Percentiles rank a stretch among this genome's conserved stretches.
These are phyloP conservation scores for Yponomeuta plumbellus DNA, from an alignment of 2,888 invertebrate genomes.

Conservation along the genomic window DNA sequence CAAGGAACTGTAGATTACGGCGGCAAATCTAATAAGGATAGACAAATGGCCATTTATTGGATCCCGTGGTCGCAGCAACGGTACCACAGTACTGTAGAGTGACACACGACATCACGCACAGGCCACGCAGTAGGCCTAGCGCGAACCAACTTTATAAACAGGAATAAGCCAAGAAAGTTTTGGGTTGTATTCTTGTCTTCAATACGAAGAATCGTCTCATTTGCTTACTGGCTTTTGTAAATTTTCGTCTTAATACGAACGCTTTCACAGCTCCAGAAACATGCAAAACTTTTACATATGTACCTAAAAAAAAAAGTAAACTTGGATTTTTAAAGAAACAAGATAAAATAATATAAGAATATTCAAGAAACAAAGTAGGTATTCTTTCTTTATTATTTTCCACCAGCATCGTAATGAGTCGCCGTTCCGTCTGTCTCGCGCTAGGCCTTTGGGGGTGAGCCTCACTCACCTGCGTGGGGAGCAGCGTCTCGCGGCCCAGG, in stretches of 20 bases:
- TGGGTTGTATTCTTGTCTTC: too few species aligned
- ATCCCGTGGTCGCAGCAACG: slow-evolving; percentile 1
- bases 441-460: not conserved
- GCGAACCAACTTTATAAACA: not conserved
- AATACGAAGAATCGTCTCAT: too few species aligned
- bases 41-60: slow-evolving; percentile 5
- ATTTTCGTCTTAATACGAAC: too few species aligned
- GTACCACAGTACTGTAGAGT: not conserved
- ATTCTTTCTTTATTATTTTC: not conserved
- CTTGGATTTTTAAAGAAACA: too few species aligned
- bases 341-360: too few species aligned
- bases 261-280: too few species aligned
- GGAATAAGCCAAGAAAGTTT: too few species aligned
- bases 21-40: slow-evolving; percentile 9
- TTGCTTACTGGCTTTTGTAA: too few species aligned
- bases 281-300: too few species aligned
- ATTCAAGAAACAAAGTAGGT: too few species aligned
- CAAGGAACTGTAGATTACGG: not conserved
- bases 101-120: not conserved
- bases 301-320: too few species aligned
- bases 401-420: not conserved
- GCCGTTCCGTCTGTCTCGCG: not conserved
- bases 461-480: slow-evolving; percentile 70
- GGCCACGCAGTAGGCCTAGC: not conserved
- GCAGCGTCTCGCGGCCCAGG: slow-evolving; percentile 70